Evolutionary conservation across 35 echinoderm and acorn worm species (phyloP).

Genomic region (Ophioderma brevispina): DNA sequence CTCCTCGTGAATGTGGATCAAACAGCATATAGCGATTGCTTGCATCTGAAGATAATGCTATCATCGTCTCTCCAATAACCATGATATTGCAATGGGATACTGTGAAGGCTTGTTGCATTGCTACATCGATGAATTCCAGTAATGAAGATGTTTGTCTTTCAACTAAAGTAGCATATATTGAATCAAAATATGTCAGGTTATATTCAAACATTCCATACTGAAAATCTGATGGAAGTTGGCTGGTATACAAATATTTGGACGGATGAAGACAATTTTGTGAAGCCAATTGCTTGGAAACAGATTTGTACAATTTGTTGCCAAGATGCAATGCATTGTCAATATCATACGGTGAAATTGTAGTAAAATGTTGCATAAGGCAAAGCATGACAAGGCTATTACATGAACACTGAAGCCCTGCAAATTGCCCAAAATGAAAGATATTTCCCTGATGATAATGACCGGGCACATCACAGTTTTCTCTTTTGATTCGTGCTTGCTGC

Average conservation of each 20-base stretch:
- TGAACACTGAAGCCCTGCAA: slow-evolving; percentile 30
- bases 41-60: not conserved
- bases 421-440: not conserved
- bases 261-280: not conserved
- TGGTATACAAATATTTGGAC: not conserved
- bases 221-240: slow-evolving; percentile 19
- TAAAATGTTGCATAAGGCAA: not conserved
- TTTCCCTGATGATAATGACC: slow-evolving; percentile 36
- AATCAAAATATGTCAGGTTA: not conserved
- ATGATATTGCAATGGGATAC: not conserved
- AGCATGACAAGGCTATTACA: slow-evolving; percentile 27
- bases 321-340: slow-evolving; percentile 7
- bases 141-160: not conserved
- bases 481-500: too few species aligned
- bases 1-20: slow-evolving; percentile 31
- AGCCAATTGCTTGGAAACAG: not conserved
- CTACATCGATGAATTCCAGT: not conserved
- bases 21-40: slow-evolving; percentile 14
- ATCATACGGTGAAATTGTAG: not conserved
- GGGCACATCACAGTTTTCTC: too few species aligned
- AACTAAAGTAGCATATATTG: slow-evolving; percentile 8
- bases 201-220: not conserved
- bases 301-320: not conserved
- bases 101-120: slow-evolving; percentile 7
- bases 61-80: slow-evolving; percentile 10